Conservation (phyloP, 2,797 vertebrate species). For the Bovichtus diacanthus region DNA sequence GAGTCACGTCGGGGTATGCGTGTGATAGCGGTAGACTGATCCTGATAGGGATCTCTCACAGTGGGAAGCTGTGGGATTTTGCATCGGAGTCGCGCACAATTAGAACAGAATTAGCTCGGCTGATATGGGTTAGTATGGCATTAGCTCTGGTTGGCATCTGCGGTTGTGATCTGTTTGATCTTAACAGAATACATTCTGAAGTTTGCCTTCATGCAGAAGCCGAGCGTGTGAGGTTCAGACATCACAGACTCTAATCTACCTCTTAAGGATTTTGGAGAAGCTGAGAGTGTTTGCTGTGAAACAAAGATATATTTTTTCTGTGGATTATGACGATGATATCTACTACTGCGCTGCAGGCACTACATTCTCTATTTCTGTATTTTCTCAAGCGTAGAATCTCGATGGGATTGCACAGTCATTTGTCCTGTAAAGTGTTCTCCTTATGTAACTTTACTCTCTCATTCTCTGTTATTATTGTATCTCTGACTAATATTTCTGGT, state of each 20-base stretch:
- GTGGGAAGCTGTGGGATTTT: constrained; percentile 27
- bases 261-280: constrained; percentile 71
- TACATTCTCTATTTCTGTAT: constrained; percentile 75
- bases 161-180: constrained; percentile 68
- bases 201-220: constrained; percentile 58
- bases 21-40: constrained; percentile 1
- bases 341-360: constrained; percentile 73
- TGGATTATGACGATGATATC: constrained; percentile 80
- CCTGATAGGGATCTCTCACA: constrained; percentile 31
- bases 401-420: constrained; percentile 78
- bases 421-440: constrained; percentile 77
- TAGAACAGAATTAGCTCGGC: constrained; percentile 50
- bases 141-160: constrained; percentile 59
- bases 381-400: constrained; percentile 75
- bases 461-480: constrained; percentile 73
- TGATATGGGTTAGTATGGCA: constrained; percentile 55
- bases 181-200: constrained; percentile 52
- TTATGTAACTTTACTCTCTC: constrained; percentile 78
- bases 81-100: constrained; percentile 40
- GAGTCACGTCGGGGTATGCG: constrained; percentile 15
- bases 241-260: constrained; percentile 73
- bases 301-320: constrained; percentile 62
- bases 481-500: constrained; percentile 75
- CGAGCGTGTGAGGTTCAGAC: constrained; percentile 58
- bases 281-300: constrained; percentile 63